These are phyloP conservation scores for Vanessa tameamea DNA, from an alignment of 1,140 invertebrate genomes.

Conservation along the genomic window DNA sequence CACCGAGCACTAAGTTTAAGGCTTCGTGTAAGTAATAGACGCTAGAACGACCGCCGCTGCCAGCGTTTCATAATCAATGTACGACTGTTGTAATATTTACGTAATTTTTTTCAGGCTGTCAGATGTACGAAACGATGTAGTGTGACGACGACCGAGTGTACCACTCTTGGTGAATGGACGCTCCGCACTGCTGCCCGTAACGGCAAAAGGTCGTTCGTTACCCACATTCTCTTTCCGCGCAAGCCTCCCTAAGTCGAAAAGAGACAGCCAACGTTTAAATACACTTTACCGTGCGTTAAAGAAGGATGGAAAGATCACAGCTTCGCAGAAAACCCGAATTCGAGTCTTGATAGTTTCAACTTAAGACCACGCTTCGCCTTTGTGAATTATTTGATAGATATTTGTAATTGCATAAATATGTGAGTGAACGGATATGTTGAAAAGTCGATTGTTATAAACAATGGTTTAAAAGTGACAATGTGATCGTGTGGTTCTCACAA, in stretches of 20 bases:
- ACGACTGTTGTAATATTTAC: constrained; percentile 77
- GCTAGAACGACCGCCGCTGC: constrained; percentile 44
- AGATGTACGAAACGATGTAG: constrained; percentile 62
- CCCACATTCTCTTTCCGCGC: constrained; percentile 80
- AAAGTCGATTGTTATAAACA: constrained; percentile 55
- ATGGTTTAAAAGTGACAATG: constrained; percentile 42
- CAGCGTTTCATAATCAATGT: constrained; percentile 71
- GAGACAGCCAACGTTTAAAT: constrained; percentile 49
- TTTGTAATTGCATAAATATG: constrained; percentile 70
- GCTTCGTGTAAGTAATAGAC: constrained; percentile 30
- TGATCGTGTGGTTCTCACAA: constrained; percentile 25
- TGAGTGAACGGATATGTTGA: constrained; percentile 66
- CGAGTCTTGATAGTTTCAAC: constrained; percentile 76
- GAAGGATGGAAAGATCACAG: constrained; percentile 54
- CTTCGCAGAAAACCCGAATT: constrained; percentile 76
- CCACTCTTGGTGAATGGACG: constrained; percentile 68
- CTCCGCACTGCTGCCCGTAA: constrained; percentile 77
- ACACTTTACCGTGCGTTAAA: constrained; percentile 39
- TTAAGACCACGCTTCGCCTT: constrained; percentile 73
- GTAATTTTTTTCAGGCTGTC: constrained; percentile 76
- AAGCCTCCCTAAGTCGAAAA: constrained; percentile 72
- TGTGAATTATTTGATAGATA: constrained; percentile 75
- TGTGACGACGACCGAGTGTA: constrained; percentile 47
- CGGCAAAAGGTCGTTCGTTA: constrained; percentile 79
- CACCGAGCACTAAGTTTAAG: constrained; percentile 49